phyloP scores from a whole-genome alignment of 2,797 vertebrate species.

The Mareca penelope region DNA sequence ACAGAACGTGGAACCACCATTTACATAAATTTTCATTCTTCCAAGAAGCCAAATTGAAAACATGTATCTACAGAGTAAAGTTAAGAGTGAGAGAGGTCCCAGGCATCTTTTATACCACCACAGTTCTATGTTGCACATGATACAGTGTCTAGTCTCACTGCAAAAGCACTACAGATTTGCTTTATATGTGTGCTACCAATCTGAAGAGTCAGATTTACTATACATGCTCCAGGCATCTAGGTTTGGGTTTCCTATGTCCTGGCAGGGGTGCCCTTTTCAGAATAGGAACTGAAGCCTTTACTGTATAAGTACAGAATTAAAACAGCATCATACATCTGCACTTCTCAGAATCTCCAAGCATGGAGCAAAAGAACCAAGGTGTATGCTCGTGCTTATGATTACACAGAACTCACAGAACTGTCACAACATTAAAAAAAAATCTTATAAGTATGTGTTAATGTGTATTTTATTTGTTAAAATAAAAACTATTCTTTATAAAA shows the following conservation, averaged over 20 bases:
- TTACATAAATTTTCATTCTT: not conserved
- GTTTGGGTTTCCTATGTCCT: not conserved
- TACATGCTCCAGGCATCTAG: not conserved
- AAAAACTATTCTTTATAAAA: not conserved
- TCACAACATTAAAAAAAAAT: not conserved
- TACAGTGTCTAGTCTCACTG: not conserved
- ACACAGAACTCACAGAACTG: not conserved
- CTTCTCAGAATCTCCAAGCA: not conserved
- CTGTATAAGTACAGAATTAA: not conserved
- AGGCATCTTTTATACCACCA: not conserved
- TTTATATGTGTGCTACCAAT: not conserved
- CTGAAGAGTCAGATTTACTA: not conserved
- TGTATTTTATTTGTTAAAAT: not conserved
- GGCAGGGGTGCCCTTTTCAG: not conserved
- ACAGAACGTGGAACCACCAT: not conserved
- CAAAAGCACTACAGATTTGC: not conserved
- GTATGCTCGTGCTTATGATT: not conserved
- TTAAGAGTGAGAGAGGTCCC: not conserved
- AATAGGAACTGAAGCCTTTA: not conserved
- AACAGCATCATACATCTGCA: not conserved
- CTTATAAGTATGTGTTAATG: too few relatives aligned
- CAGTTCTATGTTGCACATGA: not conserved
- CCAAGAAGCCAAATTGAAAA: not conserved
- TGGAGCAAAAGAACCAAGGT: not conserved
- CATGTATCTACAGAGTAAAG: not conserved